phyloP scores from a whole-genome alignment of 2,888 invertebrate genomes.

The Drosophila formosana region DNA sequence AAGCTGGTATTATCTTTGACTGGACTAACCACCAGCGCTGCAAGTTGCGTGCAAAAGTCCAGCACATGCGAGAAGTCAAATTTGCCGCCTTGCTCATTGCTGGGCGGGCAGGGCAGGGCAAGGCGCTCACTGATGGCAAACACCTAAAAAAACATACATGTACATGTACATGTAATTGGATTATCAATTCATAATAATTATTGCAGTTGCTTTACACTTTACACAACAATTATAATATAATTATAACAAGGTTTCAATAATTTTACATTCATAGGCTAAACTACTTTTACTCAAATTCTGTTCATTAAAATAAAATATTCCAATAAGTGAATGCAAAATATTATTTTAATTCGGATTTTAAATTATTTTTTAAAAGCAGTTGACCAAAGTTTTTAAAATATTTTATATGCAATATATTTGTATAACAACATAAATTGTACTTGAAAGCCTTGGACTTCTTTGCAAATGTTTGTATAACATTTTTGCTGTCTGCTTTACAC shows the following conservation, averaged over 20 bases:
- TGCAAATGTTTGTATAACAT: background rate
- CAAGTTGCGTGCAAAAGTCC: conserved; percentile 93
- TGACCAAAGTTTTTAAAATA: too few relatives aligned
- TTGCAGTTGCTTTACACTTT: too few relatives aligned
- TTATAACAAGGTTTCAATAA: too few relatives aligned
- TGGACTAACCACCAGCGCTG: conserved; percentile 85
- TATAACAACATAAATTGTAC: background rate
- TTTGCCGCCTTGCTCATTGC: conserved; percentile 90
- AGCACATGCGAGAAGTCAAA: conserved; percentile 96
- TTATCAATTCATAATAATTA: too few relatives aligned
- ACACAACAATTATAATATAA: too few relatives aligned
- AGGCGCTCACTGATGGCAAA: conserved; percentile 95
- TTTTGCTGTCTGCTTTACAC: background rate
- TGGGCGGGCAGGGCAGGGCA: conserved; percentile 94
- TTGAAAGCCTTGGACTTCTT: background rate
- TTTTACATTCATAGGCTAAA: too few relatives aligned
- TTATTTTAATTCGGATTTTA: too few relatives aligned
- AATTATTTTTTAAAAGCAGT: too few relatives aligned
- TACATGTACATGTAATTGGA: background rate
- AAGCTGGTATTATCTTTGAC: conserved; percentile 76
- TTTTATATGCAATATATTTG: background rate
- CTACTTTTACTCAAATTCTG: too few relatives aligned
- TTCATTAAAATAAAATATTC: too few relatives aligned
- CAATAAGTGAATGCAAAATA: too few relatives aligned
- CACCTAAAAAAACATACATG: conserved; percentile 87